These are phyloP conservation scores for Sinocyclocheilus anophthalmus DNA, from an alignment of 2,113 vertebrate species.

Conservation along the genomic window DNA sequence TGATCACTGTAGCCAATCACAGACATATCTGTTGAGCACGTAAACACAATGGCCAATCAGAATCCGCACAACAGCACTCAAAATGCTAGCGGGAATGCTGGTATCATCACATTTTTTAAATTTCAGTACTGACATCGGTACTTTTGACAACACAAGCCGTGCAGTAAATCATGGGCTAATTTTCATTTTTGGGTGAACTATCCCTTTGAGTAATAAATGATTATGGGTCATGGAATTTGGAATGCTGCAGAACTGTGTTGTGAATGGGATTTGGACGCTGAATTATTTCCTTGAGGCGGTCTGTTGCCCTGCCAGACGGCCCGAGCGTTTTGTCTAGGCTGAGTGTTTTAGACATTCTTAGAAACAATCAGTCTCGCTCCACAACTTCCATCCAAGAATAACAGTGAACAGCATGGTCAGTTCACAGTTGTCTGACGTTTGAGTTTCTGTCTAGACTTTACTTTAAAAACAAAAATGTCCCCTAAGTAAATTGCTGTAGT, in stretches of 20 bases:
- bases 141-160: neutral
- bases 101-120: too few species aligned
- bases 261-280: neutral
- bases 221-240: neutral
- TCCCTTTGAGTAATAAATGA: neutral
- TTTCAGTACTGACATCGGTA: too few species aligned
- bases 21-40: too few species aligned
- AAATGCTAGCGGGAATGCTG: too few species aligned
- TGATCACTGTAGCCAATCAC: too few species aligned
- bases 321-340: slow-evolving; percentile 33
- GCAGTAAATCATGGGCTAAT: neutral
- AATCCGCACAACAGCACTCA: too few species aligned
- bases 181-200: too few species aligned
- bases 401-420: slow-evolving; percentile 43
- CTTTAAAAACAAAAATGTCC: slow-evolving; percentile 43
- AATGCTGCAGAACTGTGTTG: neutral
- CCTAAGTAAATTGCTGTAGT: slow-evolving; percentile 36
- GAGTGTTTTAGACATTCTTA: slow-evolving; percentile 37
- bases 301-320: slow-evolving; percentile 41
- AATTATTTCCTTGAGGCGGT: slow-evolving; percentile 24
- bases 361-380: slow-evolving; percentile 41
- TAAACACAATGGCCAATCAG: too few species aligned
- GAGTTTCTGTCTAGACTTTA: slow-evolving; percentile 55
- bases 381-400: slow-evolving; percentile 50
- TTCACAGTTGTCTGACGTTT: slow-evolving; percentile 39